Conservation (phyloP, 2,113 vertebrate genomes). For the Neoarius graeffei region DNA sequence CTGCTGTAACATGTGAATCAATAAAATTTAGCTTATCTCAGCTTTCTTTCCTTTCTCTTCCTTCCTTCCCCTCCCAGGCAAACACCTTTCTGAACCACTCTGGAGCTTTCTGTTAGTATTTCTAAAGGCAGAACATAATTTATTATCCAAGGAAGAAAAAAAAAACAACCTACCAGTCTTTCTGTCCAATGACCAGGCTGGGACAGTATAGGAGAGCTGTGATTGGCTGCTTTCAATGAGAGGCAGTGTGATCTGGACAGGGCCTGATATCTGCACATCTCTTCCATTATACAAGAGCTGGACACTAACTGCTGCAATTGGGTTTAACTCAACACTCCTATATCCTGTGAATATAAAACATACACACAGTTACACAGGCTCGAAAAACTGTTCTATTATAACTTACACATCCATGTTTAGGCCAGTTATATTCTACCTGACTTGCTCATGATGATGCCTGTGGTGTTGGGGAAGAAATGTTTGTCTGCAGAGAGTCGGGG, state of each 20-base stretch:
- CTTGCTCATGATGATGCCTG: conserved; percentile 77
- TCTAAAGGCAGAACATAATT: background rate
- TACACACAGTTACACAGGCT: background rate
- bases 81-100: background rate
- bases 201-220: conserved; percentile 76
- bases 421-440: conserved; percentile 71
- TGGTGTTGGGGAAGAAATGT: conserved; percentile 70
- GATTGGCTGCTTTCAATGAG: conserved; percentile 68
- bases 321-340: conserved; percentile 79
- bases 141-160: background rate
- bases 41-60: background rate
- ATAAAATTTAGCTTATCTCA: too few relatives aligned
- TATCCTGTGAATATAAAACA: conserved; percentile 70
- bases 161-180: conserved; percentile 75
- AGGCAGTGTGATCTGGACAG: conserved; percentile 85
- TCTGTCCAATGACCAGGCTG: conserved; percentile 87
- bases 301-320: conserved; percentile 82
- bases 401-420: background rate
- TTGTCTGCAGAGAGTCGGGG: conserved; percentile 77
- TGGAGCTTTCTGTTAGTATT: background rate
- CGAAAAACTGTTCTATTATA: background rate
- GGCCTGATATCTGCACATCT: conserved; percentile 81
- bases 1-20: too few relatives aligned
- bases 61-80: background rate
- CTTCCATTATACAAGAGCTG: conserved; percentile 77